phyloP scores from a whole-genome alignment of 2,797 vertebrate species.

The Hypotaenidia okinawae region DNA sequence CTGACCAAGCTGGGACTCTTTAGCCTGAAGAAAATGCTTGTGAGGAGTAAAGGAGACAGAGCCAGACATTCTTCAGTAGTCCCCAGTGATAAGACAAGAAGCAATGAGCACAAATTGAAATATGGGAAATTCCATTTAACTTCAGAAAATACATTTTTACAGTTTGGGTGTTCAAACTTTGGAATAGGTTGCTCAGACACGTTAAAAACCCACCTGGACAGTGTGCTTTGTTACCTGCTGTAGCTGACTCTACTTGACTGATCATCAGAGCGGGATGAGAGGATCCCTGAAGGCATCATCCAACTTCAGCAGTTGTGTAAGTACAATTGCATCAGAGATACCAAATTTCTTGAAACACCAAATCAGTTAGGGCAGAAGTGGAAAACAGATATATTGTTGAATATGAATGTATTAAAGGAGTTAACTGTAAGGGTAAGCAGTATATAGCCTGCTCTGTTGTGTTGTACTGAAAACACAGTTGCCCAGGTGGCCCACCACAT shows the following conservation, averaged over 20 bases:
- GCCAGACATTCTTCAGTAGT: not conserved
- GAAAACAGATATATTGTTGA: not conserved
- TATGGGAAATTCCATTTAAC: not conserved
- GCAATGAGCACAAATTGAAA: not conserved
- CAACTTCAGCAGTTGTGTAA: not conserved
- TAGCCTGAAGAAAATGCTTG: not conserved
- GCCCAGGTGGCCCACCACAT: too few species aligned
- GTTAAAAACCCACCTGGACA: not conserved
- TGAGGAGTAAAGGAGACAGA: not conserved
- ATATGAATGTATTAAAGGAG: not conserved
- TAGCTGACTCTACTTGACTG: not conserved
- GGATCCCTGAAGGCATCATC: not conserved
- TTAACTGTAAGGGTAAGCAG: not conserved
- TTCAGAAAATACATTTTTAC: not conserved
- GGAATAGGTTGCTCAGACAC: not conserved
- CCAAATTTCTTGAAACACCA: not conserved
- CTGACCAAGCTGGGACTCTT: not conserved
- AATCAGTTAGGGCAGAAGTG: not conserved
- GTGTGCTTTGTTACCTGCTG: not conserved
- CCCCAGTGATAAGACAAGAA: not conserved
- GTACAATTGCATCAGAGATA: not conserved
- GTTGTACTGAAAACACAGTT: not conserved
- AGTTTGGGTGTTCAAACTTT: not conserved
- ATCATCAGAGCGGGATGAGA: not conserved
- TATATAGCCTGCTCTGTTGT: not conserved